phyloP scores from a whole-genome alignment of 2,888 invertebrate species.

The Perizoma affinitatum region DNA sequence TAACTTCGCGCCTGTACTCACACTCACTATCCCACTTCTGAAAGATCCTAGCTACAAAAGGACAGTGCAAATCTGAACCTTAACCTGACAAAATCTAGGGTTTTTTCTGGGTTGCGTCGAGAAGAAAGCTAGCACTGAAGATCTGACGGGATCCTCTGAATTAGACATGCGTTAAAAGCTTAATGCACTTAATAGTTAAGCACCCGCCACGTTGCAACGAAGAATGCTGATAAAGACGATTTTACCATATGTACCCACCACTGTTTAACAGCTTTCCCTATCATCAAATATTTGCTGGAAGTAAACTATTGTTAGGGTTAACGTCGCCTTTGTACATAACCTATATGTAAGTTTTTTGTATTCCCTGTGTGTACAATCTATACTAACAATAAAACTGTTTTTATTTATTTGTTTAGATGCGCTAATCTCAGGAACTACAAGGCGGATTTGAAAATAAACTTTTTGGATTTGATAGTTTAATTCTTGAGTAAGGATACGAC shows the following conservation, averaged over 20 bases:
- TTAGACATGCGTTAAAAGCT: constrained; percentile 81
- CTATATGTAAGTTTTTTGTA: too few relatives aligned
- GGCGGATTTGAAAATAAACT: too few relatives aligned
- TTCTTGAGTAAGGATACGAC: too few relatives aligned
- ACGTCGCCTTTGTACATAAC: too few relatives aligned
- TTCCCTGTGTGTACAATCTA: too few relatives aligned
- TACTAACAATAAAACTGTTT: too few relatives aligned
- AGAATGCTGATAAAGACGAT: constrained; percentile 46
- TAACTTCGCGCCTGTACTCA: constrained; percentile 74
- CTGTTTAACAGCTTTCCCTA: too few relatives aligned
- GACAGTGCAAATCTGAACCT: constrained; percentile 42
- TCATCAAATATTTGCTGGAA: too few relatives aligned
- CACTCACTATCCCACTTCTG: constrained; percentile 66
- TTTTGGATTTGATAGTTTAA: too few relatives aligned
- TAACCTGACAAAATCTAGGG: constrained; percentile 35
- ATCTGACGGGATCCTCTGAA: constrained; percentile 60
- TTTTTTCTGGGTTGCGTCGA: constrained; percentile 29
- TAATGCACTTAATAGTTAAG: constrained; percentile 74
- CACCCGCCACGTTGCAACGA: constrained; percentile 51
- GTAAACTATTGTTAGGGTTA: too few relatives aligned
- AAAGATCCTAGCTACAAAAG: constrained; percentile 53
- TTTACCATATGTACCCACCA: constrained; percentile 12
- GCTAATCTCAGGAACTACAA: too few relatives aligned
- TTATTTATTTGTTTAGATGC: too few relatives aligned
- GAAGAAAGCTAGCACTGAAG: constrained; percentile 38